Base-by-base conservation (phyloP, 2,888 invertebrate genomes). In the Ophion ellenae region DNA sequence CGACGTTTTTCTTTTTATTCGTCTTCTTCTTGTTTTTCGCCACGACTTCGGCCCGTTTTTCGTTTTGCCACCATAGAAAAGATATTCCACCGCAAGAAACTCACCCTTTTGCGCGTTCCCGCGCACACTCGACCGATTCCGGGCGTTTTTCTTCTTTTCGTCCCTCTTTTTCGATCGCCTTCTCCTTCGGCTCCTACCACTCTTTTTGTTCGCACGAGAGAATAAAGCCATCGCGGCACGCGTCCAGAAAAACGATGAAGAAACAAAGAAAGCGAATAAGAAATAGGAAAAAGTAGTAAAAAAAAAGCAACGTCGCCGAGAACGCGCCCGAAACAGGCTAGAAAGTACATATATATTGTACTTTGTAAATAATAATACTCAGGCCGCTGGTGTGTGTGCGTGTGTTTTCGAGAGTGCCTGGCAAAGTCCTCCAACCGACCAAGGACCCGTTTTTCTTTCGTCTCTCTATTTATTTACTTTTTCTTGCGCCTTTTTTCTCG, bases 21-120 rank as follows among this genome's bases (percentile, higher is more conserved):
- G 4, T 4, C 9, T 40, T 36, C 36, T 36, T 9, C 9, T 40
- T 40, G 6, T 40, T 40, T 40, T 40, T 40, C 40, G 5, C 40
- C 40, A 1, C 40, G 40, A 40, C 9, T 40, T 40, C 2, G 1
- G 9, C 40, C 40, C 40, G 9, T 40, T 40, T 40, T 40, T 40
- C 32, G 47, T 73, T 81, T 63, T 24, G 45, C 74, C 73, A 20
- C 73, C 45, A 66, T 67, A 40, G 45, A 45, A 69, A 74, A 74
- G 63, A 67, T 79, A 61, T 73, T 53, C 73, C 40, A 36, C 53
- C 53, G 81, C 73, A 74, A 81, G 81, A 81, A 84, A 81, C 77
- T 73, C 53, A 53, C 36, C 45, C 28, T 66, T 53, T 76, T 28
- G 20, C 45, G n/a, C 47, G 45, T 78, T 66, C 67, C 45, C 47